Percentiles rank a stretch among this genome's conserved stretches.
phyloP scores from a whole-genome alignment of 2,888 invertebrate genomes.

The Cremastinae sp. region DNA sequence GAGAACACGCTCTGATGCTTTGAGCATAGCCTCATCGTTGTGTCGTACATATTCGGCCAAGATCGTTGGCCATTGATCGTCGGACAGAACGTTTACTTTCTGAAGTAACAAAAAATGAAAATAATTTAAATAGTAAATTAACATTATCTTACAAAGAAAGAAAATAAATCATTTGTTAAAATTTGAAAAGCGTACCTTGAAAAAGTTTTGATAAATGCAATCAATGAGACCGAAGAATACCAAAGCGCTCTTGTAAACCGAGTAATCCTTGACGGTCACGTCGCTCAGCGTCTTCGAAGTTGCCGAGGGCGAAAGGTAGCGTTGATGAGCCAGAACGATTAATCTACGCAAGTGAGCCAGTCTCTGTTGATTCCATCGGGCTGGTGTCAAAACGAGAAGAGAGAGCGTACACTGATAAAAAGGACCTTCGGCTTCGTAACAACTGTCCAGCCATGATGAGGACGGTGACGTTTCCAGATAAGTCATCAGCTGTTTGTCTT shows the following conservation, averaged over 20 bases:
- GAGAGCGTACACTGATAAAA: conserved; percentile 93
- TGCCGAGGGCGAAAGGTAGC: conserved; percentile 85
- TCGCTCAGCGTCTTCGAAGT: conserved; percentile 82
- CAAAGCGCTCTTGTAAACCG: conserved; percentile 91
- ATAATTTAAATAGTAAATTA: conserved; percentile 5
- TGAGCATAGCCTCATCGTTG: conserved; percentile 94
- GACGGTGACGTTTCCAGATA: conserved; percentile 85
- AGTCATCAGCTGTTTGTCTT: conserved; percentile 88
- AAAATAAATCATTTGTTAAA: conserved; percentile 4
- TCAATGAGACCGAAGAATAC: conserved; percentile 93
- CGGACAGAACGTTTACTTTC: conserved; percentile 85
- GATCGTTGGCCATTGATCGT: conserved; percentile 93
- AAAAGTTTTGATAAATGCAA: conserved; percentile 91
- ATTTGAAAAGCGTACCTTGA: conserved; percentile 84
- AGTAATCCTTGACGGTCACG: conserved; percentile 85
- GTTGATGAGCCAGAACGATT: conserved; percentile 88
- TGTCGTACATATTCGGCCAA: conserved; percentile 96
- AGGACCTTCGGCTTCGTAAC: conserved; percentile 95
- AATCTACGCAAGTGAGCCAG: conserved; percentile 89
- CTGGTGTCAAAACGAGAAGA: conserved; percentile 88
- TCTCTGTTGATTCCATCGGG: conserved; percentile 88
- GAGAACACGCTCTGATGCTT: conserved; percentile 92
- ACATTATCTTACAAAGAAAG: background rate
- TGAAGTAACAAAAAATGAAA: conserved; percentile 76
- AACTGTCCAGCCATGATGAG: conserved; percentile 88